These are phyloP conservation scores for Drosophila littoralis DNA, from an alignment of 1,140 invertebrate species.

Conservation along the genomic window DNA sequence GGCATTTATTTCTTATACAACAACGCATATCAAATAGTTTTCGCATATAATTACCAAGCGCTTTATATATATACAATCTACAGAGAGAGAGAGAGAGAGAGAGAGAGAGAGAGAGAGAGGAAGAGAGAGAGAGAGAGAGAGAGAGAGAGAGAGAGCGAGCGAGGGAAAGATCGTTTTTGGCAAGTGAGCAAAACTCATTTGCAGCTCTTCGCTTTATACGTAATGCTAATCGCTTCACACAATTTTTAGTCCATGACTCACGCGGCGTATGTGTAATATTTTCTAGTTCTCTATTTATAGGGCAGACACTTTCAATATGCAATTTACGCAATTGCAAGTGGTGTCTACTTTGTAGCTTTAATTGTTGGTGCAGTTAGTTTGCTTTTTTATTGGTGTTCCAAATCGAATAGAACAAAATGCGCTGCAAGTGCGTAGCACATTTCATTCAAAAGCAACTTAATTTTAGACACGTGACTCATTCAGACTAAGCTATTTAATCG, in stretches of 20 bases:
- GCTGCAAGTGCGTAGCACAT: too few species aligned
- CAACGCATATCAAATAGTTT: too few species aligned
- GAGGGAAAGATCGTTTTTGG: too few species aligned
- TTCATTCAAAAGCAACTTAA: conserved; percentile 13
- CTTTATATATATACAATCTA: too few species aligned
- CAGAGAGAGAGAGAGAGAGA: too few species aligned
- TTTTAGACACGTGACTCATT: conserved; percentile 33
- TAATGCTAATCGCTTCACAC: background rate
- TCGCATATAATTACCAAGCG: too few species aligned
- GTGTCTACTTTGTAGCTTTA: conserved; percentile 22
- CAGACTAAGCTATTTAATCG: conserved; percentile 20
- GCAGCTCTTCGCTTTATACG: background rate
- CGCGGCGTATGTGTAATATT: conserved; percentile 35
- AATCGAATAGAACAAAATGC: background rate
- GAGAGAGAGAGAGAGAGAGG: too few species aligned
- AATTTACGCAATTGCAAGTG: conserved; percentile 10
- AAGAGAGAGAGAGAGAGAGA: too few species aligned
- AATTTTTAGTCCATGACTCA: conserved; percentile 30
- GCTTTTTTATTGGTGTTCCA: background rate
- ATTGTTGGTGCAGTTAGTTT: conserved; percentile 20
- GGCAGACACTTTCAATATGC: conserved; percentile 25
- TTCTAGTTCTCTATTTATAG: conserved; percentile 28
- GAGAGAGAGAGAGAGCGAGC: too few species aligned
- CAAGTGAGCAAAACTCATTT: background rate
- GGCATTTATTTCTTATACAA: too few species aligned